Base-by-base conservation (phyloP, 2,797 vertebrate species). In the Capromys pilorides region DNA sequence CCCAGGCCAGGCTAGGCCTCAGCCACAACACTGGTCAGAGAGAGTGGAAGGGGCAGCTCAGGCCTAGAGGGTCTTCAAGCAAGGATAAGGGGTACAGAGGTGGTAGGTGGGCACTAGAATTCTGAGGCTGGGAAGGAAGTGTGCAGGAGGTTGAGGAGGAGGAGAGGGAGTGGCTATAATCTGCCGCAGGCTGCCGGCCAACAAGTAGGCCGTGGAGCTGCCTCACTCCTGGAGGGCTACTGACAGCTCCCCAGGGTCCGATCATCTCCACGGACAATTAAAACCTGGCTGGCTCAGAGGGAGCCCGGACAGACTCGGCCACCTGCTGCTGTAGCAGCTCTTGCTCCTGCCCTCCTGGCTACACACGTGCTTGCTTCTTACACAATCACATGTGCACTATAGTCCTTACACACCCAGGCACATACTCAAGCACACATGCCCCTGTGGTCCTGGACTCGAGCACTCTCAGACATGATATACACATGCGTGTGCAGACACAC, bases 241-340 rank as follows among this genome's bases (percentile, higher is more conserved):
- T 54, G 78, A 96, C 57, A 90, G 57, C 84, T 97, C 94, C 82
- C 95, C 75, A 49, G 96, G 93, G 94, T 78, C 77, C 62, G 59
- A 81, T 94, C 96, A 88, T 88, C 91, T 93, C 96, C 96, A 92
- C 2, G 26, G 96, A 96, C 94, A 86, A 95, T 97, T 96, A 95
- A 94, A 96, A 92, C 45, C 41, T 1, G 26, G 41, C 93, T 54
- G 66, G 93, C 79, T 92, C 61, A 4, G 6, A n/a, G 71, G 0
- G 39, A 86, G 86, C 54, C 81, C 75, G 22, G 86, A 81, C 79
- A 4, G 64, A 22, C 77, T 41, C 0, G 0, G 85, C 90, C 81
- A 86, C 95, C 93, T 88, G 94, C 94, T 94, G 93, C 84, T 8
- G 73, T 22, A 0, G 51, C 5, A 1, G 61, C 49, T 59, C 81